Evolutionary conservation across 2,888 invertebrate species (phyloP), one percentile per base, ranked within the genome.

Genomic region (Dimorphilus gyrociliatus): DNA sequence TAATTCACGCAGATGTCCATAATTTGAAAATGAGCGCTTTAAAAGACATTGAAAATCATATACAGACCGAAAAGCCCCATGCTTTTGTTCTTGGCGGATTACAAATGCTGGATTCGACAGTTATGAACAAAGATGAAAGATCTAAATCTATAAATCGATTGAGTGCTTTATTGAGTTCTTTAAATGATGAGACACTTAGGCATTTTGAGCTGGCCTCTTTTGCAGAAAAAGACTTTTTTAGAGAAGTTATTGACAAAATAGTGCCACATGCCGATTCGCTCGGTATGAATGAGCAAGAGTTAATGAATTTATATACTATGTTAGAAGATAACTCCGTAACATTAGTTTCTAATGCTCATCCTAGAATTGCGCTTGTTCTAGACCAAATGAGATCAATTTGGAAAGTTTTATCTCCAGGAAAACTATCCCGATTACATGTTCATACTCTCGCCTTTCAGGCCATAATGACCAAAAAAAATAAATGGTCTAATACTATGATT

Each of bases 171-270:
- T 72, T 81, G 57, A 62, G 65, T 30, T 65, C 66, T 7, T 72
- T 74, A 41, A 66, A 72, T 0, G 33, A 48, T 8, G 57, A 67
- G 6, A 78, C 78, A 3, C 47, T 46, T 40, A 68, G 78, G 26
- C 81, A 82, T 54, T 82, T 82, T 54, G 82, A 82, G 60, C 76
- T 82, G 77, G 82, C 81, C 3, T 81, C 81, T 28, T 81, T 78
- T 47, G 74, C 76, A 0, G 81, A 82, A 50, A 66, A 74, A 30
- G 67, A 70, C 25, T 63, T 81, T 7, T 57, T 82, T 7, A 63
- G 69, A 32, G 73, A 77, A 27, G 59, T 82, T 1, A 69, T 72
- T 1, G 67, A 73, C 3, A 67, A 71, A 42, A 69, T 82, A 0
- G 64, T 81, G 37, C 77, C 78, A 0, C 74, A 71, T 49, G 71